phyloP scores from a whole-genome alignment of 2,113 vertebrate genomes.

The Megalops atlanticus region DNA sequence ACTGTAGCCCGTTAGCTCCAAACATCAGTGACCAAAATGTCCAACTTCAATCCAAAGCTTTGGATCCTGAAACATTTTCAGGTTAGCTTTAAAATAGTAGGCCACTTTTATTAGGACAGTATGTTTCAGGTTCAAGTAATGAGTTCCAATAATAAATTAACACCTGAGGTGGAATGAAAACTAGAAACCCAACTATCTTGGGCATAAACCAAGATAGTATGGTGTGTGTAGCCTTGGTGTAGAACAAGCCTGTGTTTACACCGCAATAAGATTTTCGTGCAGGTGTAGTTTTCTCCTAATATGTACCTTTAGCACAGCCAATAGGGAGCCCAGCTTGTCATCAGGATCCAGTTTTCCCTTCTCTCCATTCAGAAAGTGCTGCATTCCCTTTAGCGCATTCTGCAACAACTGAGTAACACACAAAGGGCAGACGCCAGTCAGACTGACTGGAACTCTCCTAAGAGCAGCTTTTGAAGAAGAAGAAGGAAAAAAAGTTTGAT shows the following conservation, averaged over 20 bases:
- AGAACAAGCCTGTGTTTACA: no score
- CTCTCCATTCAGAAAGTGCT: conserved; percentile 83
- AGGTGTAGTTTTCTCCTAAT: no score
- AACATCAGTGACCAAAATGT: not conserved
- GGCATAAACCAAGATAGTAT: no score
- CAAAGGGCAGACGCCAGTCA: not conserved
- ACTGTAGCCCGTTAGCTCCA: not conserved
- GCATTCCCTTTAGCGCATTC: conserved; percentile 87
- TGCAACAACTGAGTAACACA: conserved; percentile 78
- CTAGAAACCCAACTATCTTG: no score
- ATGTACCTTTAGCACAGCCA: conserved; percentile 88
- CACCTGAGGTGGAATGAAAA: no score
- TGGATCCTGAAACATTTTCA: not conserved
- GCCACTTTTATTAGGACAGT: not conserved
- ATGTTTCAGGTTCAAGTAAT: not conserved
- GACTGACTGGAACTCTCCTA: no score
- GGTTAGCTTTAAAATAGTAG: not conserved
- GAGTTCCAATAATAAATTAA: not conserved
- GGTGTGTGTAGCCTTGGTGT: no score
- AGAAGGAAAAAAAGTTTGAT: not conserved
- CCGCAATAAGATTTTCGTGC: no score
- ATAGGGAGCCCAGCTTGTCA: conserved; percentile 84
- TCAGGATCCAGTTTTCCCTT: conserved; percentile 83
- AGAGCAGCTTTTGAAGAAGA: not conserved
- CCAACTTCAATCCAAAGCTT: not conserved